Conservation (phyloP, 2,888 invertebrate species). For the Parnassius mnemosyne region DNA sequence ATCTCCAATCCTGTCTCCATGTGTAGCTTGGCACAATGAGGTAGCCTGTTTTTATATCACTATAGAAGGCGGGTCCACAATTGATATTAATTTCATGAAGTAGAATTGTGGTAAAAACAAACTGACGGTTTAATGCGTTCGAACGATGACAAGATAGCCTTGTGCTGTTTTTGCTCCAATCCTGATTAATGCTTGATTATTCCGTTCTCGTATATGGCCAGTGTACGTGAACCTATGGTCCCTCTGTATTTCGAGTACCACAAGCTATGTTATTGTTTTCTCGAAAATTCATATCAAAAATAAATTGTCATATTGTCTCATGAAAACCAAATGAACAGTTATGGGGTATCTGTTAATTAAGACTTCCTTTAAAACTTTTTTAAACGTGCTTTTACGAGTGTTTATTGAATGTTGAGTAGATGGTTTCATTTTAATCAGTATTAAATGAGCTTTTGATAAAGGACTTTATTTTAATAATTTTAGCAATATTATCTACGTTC, state of each 20-base stretch:
- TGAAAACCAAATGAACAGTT: conserved; percentile 17
- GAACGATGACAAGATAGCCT: conserved; percentile 40
- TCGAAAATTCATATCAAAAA: conserved; percentile 18
- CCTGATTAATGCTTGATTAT: conserved; percentile 39
- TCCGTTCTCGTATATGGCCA: conserved; percentile 31
- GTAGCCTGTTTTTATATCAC: conserved; percentile 39
- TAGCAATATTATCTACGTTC: too few relatives aligned
- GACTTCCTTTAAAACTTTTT: conserved; percentile 15
- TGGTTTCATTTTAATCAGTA: conserved; percentile 3
- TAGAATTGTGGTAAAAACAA: conserved; percentile 52
- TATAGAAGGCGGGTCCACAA: conserved; percentile 51
- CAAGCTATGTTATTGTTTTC: conserved; percentile 13
- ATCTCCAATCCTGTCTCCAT: conserved; percentile 32
- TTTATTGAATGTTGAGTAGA: conserved; percentile 7
- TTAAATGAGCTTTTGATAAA: neutral
- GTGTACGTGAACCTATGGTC: conserved; percentile 29
- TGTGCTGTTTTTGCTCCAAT: conserved; percentile 41
- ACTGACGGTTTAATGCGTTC: conserved; percentile 33
- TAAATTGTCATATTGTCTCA: conserved; percentile 25
- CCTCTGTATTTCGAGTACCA: neutral
- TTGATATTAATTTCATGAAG: conserved; percentile 72
- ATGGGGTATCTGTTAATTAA: conserved; percentile 17
- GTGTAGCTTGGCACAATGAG: conserved; percentile 29
- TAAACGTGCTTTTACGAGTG: neutral
- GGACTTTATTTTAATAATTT: too few relatives aligned